These are phyloP conservation scores for Cairina moschata DNA, from an alignment of 2,113 vertebrate species.

Conservation along the genomic window DNA sequence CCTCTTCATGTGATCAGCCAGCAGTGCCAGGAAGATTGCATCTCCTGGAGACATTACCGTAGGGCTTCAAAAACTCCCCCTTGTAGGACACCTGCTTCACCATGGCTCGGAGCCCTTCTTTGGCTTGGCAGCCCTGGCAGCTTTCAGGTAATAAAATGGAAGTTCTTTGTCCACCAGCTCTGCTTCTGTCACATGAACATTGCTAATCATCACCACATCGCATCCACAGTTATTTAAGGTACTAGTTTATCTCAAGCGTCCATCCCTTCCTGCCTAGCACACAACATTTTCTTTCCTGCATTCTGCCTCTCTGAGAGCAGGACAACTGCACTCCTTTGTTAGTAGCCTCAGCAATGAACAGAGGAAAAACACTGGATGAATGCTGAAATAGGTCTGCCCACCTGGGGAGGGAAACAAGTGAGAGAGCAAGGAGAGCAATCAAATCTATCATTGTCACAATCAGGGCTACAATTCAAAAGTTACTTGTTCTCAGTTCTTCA, in stretches of 20 bases:
- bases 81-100: neutral
- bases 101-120: neutral
- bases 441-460: neutral
- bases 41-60: neutral
- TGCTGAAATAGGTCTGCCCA: neutral
- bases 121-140: neutral
- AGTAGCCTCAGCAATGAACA: neutral
- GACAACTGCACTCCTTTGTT: neutral
- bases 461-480: neutral
- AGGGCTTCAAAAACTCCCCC: neutral
- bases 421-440: neutral
- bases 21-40: neutral
- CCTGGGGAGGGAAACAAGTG: neutral
- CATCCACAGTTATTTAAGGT: neutral
- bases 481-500: neutral
- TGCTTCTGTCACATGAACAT: too few relatives aligned
- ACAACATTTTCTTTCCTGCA: neutral
- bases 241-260: neutral
- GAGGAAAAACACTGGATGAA: neutral
- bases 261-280: neutral
- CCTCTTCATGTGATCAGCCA: neutral
- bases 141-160: neutral
- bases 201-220: neutral
- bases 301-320: neutral
- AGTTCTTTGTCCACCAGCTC: neutral